phyloP scores from a whole-genome alignment of 2,113 vertebrate genomes.

The Pelvicachromis taeniatus region DNA sequence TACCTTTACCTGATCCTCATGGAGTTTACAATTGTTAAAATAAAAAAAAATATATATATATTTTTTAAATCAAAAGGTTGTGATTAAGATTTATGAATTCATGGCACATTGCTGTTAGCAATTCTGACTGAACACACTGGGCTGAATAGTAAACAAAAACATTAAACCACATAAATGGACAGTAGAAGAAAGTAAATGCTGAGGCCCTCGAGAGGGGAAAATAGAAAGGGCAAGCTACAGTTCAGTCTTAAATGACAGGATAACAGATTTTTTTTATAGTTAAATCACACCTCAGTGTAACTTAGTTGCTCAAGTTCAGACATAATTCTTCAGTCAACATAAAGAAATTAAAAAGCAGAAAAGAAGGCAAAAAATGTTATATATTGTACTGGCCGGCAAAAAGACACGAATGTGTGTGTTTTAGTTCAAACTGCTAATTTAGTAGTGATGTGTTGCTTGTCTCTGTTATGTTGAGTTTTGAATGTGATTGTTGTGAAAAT shows the following conservation, averaged over 20 bases:
- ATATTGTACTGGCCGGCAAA: background rate
- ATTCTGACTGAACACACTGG: background rate
- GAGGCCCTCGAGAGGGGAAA: background rate
- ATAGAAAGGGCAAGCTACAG: background rate
- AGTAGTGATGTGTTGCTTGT: background rate
- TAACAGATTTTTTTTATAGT: background rate
- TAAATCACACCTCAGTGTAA: background rate
- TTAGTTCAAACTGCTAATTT: background rate
- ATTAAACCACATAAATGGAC: background rate
- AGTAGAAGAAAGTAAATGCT: background rate
- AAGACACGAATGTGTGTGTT: background rate
- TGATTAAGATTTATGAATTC: background rate
- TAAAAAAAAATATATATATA: background rate
- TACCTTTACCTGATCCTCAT: background rate
- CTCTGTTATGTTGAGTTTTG: background rate
- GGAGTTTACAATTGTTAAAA: background rate
- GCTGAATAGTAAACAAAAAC: background rate
- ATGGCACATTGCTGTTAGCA: background rate
- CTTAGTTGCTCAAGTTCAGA: background rate
- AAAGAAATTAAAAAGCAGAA: background rate
- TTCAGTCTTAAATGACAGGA: background rate
- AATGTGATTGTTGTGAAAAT: background rate
- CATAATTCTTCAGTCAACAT: background rate
- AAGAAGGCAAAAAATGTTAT: background rate
- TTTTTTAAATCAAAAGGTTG: background rate